These are phyloP conservation scores for Cheilosia urbana DNA, from an alignment of 2,888 invertebrate species.

Conservation along the genomic window DNA sequence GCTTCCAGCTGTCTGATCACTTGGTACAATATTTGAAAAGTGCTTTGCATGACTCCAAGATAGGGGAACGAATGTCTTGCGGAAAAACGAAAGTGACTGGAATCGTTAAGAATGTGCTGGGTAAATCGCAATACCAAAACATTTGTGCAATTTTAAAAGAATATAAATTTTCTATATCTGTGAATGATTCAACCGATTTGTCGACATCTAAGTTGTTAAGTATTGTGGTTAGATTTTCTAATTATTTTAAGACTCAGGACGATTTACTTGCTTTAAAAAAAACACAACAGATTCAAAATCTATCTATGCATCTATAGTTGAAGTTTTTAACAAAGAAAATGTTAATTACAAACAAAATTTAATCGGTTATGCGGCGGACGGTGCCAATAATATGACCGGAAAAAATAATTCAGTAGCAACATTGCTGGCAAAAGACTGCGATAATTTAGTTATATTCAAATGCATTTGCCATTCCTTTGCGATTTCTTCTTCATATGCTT, in stretches of 20 bases:
- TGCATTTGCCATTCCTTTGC: constrained; percentile 9
- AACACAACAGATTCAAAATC: too few relatives aligned
- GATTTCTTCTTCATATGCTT: not conserved
- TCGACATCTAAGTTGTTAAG: not conserved
- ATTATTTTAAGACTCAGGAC: not conserved
- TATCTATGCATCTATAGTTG: not conserved
- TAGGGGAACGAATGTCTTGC: not conserved
- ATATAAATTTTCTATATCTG: not conserved
- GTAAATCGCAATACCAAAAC: not conserved
- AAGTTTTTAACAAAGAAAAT: too few relatives aligned
- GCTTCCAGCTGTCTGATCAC: not conserved
- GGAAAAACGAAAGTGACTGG: not conserved
- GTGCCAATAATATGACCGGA: too few relatives aligned
- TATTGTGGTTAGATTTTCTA: not conserved
- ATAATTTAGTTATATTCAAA: not conserved
- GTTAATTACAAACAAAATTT: too few relatives aligned
- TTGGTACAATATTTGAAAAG: not conserved
- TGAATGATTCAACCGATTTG: not conserved
- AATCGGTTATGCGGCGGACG: too few relatives aligned
- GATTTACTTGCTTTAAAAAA: not conserved
- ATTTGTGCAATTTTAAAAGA: not conserved
- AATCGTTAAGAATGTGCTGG: not conserved
- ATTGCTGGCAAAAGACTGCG: not conserved
- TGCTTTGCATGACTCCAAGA: not conserved
- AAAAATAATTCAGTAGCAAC: constrained; percentile 4